Evolutionary conservation across 1,140 invertebrate genomes (phyloP).

Genomic region (Phocides pigmalion): DNA sequence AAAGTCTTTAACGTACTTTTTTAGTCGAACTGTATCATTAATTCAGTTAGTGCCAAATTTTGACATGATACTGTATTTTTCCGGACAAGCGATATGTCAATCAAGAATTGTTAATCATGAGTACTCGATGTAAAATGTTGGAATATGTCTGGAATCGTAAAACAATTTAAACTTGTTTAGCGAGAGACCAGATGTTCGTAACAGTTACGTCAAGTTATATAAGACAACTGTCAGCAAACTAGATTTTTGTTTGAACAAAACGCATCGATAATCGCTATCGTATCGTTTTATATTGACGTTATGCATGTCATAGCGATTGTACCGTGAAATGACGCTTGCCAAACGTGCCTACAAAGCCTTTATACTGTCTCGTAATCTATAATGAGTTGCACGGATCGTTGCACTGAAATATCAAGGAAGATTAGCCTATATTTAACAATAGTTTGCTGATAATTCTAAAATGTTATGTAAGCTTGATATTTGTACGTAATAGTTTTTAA

Average conservation of each 20-base stretch:
- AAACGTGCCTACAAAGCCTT: neutral
- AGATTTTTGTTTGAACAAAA: slow-evolving; percentile 2
- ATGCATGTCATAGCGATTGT: neutral
- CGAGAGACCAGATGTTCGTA: neutral
- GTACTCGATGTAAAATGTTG: too few species aligned
- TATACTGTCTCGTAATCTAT: neutral
- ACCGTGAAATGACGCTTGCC: neutral
- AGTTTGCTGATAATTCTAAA: too few species aligned
- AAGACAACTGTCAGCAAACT: neutral
- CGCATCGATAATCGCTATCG: neutral
- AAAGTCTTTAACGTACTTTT: too few species aligned
- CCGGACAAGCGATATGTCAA: too few species aligned
- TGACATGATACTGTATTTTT: too few species aligned
- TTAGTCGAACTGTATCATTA: too few species aligned
- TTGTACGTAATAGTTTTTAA: too few species aligned
- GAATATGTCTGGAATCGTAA: too few species aligned
- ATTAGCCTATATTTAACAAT: neutral
- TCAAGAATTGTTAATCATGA: too few species aligned
- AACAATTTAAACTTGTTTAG: neutral
- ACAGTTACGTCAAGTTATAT: neutral
- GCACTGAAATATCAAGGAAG: neutral
- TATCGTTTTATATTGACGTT: neutral
- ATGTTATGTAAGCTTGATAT: too few species aligned
- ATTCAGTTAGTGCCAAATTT: too few species aligned
- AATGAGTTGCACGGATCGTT: neutral